Evolutionary conservation across 2,113 vertebrate genomes (phyloP), one percentile per base, ranked within the genome.

Genomic region (Entelurus aequoreus): DNA sequence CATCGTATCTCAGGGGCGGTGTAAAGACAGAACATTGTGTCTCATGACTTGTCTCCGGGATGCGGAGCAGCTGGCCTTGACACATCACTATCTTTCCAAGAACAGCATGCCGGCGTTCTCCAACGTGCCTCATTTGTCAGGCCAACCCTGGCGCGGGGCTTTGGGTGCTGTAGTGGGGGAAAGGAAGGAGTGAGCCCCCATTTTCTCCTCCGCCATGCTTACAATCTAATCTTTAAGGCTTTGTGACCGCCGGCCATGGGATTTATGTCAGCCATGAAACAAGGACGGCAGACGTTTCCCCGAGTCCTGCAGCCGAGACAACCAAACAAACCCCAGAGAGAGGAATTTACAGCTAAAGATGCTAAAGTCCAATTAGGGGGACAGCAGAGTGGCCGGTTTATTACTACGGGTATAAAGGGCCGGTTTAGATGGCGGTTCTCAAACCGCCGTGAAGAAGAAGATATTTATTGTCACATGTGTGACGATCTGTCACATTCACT

Each of bases 241-340:
- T 58, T 38, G 40, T 60, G 68, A 72, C 56, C 51, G 38, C 69
- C 11, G 69, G 69, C n/a, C 8, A 21, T 48, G 0, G 54, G 65
- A 79, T 79, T 81, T 67, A 71, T 67, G 58, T 63, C 54, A 35
- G 54, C 56, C 65, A 21, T 75, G 68, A 81, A 79, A 69, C 62
- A 36, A 66, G 49, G 53, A 57, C 47, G 52, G 6, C 2, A 11
- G 63, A 66, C 15, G 38, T 5, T 74, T 75, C 58, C 79, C 64
- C 13, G 4, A 76, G 62, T 47, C 52, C 66, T 2, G 58, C 28
- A 60, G 75, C 52, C 54, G 28, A 46, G 12, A 11, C 10, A 46
- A 11, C 10, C 42, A 46, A 12, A 46, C 42, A 46, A 8, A 44
- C 42, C 3, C 42, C 42, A 11, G 42, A 44, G 42, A 44, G 42